A percentile compares a stretch with the other conserved stretches of the same genome.
Evolutionary conservation across 2,113 vertebrate genomes (phyloP).

Genomic region (Mola mola): DNA sequence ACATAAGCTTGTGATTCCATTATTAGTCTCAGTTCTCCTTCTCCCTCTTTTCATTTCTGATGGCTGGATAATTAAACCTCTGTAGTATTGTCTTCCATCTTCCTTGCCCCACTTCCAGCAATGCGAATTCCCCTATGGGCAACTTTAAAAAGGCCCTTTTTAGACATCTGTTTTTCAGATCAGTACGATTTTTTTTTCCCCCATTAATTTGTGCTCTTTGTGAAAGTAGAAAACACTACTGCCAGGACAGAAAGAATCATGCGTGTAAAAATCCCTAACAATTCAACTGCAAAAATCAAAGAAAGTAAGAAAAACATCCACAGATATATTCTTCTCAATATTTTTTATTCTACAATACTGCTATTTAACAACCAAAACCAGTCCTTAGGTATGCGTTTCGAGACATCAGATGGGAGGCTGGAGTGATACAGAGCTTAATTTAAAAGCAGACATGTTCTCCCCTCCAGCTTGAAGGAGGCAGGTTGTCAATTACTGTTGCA

Average conservation of each 20-base stretch:
- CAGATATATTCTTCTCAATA: conserved; percentile 62
- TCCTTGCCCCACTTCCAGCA: conserved; percentile 80
- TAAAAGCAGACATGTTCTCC: conserved; percentile 60
- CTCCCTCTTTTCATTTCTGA: conserved; percentile 79
- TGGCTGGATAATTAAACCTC: conserved; percentile 85
- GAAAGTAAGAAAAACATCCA: conserved; percentile 51
- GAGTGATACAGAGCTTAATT: conserved; percentile 61
- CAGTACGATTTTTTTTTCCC: conserved; percentile 55
- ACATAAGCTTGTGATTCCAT: conserved; percentile 75
- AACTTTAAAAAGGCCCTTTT: conserved; percentile 76
- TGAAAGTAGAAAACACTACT: conserved; percentile 69
- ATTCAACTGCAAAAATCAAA: conserved; percentile 60
- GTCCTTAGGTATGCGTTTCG: conserved; percentile 54
- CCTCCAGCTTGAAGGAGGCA: conserved; percentile 72
- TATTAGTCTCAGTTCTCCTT: conserved; percentile 74
- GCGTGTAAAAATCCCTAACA: conserved; percentile 34
- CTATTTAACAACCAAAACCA: conserved; percentile 61
- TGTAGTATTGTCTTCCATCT: conserved; percentile 83
- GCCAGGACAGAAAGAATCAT: conserved; percentile 62
- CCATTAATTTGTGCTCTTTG: conserved; percentile 79
- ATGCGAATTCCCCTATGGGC: conserved; percentile 75
- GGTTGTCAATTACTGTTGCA: conserved; percentile 73
- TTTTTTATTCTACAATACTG: conserved; percentile 56
- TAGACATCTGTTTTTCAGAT: conserved; percentile 78
- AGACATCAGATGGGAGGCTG: conserved; percentile 65